These are phyloP conservation scores for Bombus sylvicola DNA, from an alignment of 1,140 invertebrate species.

Conservation along the genomic window DNA sequence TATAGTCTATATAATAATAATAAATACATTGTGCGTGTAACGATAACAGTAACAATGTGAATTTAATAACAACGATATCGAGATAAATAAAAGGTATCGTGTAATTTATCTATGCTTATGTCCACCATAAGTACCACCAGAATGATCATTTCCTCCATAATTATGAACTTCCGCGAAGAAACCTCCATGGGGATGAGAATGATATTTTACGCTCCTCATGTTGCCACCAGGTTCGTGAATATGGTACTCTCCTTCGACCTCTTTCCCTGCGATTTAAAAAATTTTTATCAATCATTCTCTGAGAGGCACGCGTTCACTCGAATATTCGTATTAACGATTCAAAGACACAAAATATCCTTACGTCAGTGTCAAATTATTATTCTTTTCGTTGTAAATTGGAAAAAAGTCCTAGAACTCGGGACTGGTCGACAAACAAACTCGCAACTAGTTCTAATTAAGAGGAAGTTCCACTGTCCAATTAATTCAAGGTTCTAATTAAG, in stretches of 20 bases:
- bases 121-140: conserved; percentile 49
- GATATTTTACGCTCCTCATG: conserved; percentile 76
- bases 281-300: not conserved
- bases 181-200: conserved; percentile 73
- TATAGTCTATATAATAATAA: not conserved
- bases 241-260: conserved; percentile 72
- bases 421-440: conserved; percentile 28
- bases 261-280: conserved; percentile 58
- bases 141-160: conserved; percentile 77
- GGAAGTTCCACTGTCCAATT: conserved; percentile 55
- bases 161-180: conserved; percentile 76
- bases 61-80: not conserved
- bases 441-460: conserved; percentile 60
- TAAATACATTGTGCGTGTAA: not conserved
- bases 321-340: not conserved
- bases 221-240: conserved; percentile 77
- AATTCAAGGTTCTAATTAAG: conserved; percentile 67
- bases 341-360: not conserved
- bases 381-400: not conserved
- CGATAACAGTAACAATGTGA: not conserved
- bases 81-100: not conserved
- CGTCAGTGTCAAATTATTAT: not conserved
- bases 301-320: too few species aligned
- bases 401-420: conserved; percentile 10
- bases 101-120: conserved; percentile 20